Evolutionary conservation across 2,113 vertebrate species (phyloP), one percentile per base, ranked within the genome.

Genomic region (Dromiciops gliroides): DNA sequence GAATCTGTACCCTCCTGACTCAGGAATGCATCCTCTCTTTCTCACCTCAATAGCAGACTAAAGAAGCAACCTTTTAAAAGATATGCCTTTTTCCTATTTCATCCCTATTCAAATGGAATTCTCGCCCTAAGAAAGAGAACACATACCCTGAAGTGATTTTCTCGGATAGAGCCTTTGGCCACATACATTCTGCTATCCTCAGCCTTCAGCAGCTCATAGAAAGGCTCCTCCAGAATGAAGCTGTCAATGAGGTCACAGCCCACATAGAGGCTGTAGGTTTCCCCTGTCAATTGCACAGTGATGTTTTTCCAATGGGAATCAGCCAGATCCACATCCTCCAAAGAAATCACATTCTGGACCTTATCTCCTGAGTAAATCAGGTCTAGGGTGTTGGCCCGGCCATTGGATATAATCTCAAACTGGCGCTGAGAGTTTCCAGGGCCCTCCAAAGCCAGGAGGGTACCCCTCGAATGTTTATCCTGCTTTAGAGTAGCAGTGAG

Each of bases 221-320:
- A 99, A 8, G 99, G 99, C 95, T 99, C 99, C 10, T 99, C 99
- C 98, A 99, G 98, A 93, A 99, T 98, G 97, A 99, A 98, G 97
- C 99, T 99, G 98, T 99, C 99, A 8, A 99, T 98, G 91, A 99
- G 99, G 97, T 97, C 99, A 95, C 99, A 99, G 98, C 99, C 99
- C 97, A 99, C 98, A 23, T 99, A 99, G 92, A 99, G 98, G 97
- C 99, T 99, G 93, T 99, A 99, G 94, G 99, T 99, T 95, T 99
- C 99, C 3, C 99, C 99, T 0, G 99, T 98, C 98, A 99, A 97
- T 89, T 99, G 99, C 96, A 99, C 98, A 0, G 99, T 99, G 98
- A 99, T 94, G 67, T 99, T 99, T 98, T 99, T 99, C 99, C 99
- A 99, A 94, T 99, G 99, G 0, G 99, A 99, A 96, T 99, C 99